Percentiles rank a stretch among this genome's conserved stretches.
Conservation (phyloP, 2,113 vertebrate species). For the Nothocercus nigrocapillus region DNA sequence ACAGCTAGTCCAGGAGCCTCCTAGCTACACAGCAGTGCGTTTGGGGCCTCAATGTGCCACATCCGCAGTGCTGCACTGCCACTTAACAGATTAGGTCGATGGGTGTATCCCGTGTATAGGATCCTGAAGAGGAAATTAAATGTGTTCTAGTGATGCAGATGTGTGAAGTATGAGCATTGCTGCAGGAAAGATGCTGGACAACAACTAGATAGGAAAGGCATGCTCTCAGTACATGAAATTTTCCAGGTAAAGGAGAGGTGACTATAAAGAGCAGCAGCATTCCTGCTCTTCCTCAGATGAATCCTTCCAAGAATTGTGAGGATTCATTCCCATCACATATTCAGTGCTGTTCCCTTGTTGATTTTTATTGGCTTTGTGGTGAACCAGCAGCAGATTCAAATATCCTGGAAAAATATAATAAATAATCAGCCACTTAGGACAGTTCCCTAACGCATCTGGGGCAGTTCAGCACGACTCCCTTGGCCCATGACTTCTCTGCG, state of each 20-base stretch:
- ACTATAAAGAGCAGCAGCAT: background rate
- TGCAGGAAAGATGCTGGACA: background rate
- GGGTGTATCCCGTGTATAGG: background rate
- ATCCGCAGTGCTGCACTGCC: background rate
- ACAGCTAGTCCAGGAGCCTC: background rate
- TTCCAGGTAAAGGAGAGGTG: background rate
- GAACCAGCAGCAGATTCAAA: background rate
- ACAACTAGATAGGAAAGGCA: background rate
- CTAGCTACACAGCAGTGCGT: background rate
- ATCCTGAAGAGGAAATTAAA: background rate
- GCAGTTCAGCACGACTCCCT: background rate
- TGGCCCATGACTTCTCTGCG: background rate
- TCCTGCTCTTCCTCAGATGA: background rate
- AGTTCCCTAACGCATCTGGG: background rate
- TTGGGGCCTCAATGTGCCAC: background rate
- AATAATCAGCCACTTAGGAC: background rate
- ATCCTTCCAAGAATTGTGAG: background rate
- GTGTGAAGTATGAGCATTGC: background rate
- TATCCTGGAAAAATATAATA: background rate
- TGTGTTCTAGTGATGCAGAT: background rate
- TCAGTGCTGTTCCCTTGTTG: background rate
- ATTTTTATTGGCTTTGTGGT: background rate
- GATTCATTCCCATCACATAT: background rate
- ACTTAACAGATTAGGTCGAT: background rate
- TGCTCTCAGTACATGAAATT: background rate